Conservation (phyloP, 2,113 vertebrate species). For the Stigmatopora argus region DNA sequence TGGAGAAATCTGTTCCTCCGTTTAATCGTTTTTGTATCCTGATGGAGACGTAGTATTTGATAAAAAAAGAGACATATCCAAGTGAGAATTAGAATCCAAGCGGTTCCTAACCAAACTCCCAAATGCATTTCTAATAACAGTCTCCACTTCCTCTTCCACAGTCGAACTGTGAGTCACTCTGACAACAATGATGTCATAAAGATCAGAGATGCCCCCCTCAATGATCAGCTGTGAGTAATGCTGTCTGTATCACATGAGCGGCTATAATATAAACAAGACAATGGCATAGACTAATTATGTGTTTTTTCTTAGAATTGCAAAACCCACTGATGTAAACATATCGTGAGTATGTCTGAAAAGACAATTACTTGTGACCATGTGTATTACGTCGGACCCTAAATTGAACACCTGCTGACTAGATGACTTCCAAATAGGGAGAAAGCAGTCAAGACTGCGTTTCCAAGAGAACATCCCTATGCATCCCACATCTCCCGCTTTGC, state of each 20-base stretch:
- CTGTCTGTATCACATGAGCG: background rate
- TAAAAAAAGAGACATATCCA: slow-evolving; percentile 32
- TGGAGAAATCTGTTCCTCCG: background rate
- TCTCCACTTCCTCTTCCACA: slow-evolving; percentile 38
- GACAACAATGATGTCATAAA: slow-evolving; percentile 37
- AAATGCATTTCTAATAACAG: background rate
- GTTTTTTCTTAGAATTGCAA: slow-evolving; percentile 67
- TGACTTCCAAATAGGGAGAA: slow-evolving; percentile 52
- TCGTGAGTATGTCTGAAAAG: slow-evolving; percentile 61
- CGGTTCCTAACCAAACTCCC: background rate
- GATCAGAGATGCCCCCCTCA: slow-evolving; percentile 65
- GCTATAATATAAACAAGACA: background rate
- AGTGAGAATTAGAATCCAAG: slow-evolving; percentile 38
- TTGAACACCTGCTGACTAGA: background rate
- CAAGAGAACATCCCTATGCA: slow-evolving; percentile 70
- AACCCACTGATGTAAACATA: slow-evolving; percentile 67
- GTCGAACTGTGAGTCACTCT: slow-evolving; percentile 47
- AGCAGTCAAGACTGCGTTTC: slow-evolving; percentile 49
- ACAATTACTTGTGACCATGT: background rate
- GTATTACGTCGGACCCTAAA: background rate
- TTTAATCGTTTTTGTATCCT: slow-evolving; percentile 8
- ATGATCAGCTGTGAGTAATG: slow-evolving; percentile 71
- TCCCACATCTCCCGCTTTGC: slow-evolving; percentile 72
- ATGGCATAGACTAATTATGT: slow-evolving; percentile 4
- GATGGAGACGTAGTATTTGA: slow-evolving; percentile 30